phyloP scores from a whole-genome alignment of 1,140 invertebrate species.

The Nixonia krombeini region DNA sequence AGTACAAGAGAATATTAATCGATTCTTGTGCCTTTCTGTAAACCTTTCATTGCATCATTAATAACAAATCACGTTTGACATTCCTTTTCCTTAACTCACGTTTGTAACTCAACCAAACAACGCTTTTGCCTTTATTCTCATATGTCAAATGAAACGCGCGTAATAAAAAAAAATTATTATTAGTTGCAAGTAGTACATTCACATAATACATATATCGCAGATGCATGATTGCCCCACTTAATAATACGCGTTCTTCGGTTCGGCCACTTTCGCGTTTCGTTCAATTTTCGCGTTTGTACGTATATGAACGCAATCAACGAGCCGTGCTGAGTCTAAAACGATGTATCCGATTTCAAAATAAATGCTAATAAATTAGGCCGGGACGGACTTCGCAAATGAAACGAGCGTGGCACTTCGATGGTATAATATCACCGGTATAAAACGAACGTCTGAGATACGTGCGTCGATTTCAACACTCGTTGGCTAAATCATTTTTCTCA shows the following conservation, averaged over 20 bases:
- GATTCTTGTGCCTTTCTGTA: no score
- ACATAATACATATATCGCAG: slow-evolving; percentile 11
- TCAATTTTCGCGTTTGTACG: slow-evolving; percentile 33
- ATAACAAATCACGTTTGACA: no score
- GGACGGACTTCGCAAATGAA: slow-evolving; percentile 51
- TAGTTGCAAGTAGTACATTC: slow-evolving; percentile 15
- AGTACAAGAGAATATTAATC: no score
- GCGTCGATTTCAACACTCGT: slow-evolving; percentile 25
- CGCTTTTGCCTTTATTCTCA: no score
- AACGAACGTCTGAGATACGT: slow-evolving; percentile 10
- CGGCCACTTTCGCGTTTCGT: slow-evolving; percentile 27
- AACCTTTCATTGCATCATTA: no score
- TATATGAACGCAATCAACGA: slow-evolving; percentile 22
- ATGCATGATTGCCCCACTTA: background rate
- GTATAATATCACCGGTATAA: slow-evolving; percentile 39
- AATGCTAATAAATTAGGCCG: slow-evolving; percentile 58
- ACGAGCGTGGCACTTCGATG: slow-evolving; percentile 41
- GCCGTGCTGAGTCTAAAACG: slow-evolving; percentile 21
- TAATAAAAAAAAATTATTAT: slow-evolving; percentile 8
- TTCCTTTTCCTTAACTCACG: no score
- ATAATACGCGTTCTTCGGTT: slow-evolving; percentile 5
- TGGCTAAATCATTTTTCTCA: slow-evolving; percentile 2
- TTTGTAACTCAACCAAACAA: no score
- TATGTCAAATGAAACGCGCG: background rate
- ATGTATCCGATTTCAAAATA: slow-evolving; percentile 58